Evolutionary conservation across 2,888 invertebrate species (phyloP), one percentile per base, ranked within the genome.

Genomic region (Desoria tigrina): DNA sequence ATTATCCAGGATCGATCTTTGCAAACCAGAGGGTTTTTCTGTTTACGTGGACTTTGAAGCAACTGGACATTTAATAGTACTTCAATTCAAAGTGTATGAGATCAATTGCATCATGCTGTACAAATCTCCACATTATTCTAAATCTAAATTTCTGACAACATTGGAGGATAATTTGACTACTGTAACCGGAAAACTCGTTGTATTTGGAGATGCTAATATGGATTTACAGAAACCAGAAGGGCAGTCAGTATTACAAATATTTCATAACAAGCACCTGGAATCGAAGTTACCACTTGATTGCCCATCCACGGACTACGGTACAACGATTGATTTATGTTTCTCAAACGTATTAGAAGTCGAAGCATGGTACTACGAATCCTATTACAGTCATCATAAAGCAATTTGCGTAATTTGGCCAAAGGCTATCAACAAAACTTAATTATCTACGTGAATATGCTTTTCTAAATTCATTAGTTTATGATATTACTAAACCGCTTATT

Each of bases 331-430:
- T 21, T 2, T 14, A 6, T 57, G 58, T n/a, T 51, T 58, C 26
- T n/a, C 58, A 14, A 63, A 49, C 42, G 4, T 53, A 24, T 51
- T 21, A 2, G 21, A 3, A 18, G 24, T 42, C 1, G 42, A 27
- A 16, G 57, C 66, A 2, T 58, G 26, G 26, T 6, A 58, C 28
- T 66, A 57, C 42, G 66, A 66, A 53, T 49, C 57, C 4, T 66
- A 66, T 42, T 66, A 21, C 32, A 62, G 66, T 27, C 49, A 66
- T 27, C 66, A 66, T 24, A 66, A 66, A 45, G 37, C 45, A 3
- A 42, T 66, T 37, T 66, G 61, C 45, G 16, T 65, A 16, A 21
- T 53, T 21, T 64, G 58, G 64, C 37, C 61, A 6, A 54, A 61
- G 49, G n/a, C n/a, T n/a, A n/a, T n/a, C n/a, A n/a, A n/a, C n/a